Evolutionary conservation across 2,113 vertebrate genomes (phyloP).

Genomic region (Muscicapa adusta): DNA sequence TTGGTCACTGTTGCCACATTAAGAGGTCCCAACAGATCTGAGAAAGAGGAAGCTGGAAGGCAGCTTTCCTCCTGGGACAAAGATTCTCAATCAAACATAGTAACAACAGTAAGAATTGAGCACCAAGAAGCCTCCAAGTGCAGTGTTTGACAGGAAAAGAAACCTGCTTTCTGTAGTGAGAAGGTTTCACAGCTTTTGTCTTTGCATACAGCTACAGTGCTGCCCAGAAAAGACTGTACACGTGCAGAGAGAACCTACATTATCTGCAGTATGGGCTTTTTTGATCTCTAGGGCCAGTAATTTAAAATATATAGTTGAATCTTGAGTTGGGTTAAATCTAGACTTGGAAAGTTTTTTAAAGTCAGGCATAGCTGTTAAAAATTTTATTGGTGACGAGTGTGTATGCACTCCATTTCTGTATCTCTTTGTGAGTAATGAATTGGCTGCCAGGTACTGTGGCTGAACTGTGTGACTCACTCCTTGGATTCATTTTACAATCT

Average conservation of each 20-base stretch:
- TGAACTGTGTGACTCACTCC: not conserved
- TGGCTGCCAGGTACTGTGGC: slow-evolving; percentile 6
- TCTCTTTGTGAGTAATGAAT: slow-evolving; percentile 1
- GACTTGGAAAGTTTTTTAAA: not conserved
- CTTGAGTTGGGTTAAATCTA: not conserved
- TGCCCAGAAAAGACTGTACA: not conserved
- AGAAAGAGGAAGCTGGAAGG: not conserved
- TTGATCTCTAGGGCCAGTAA: not conserved
- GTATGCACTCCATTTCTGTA: slow-evolving; percentile 2
- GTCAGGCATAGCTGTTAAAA: not conserved
- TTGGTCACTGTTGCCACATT: slow-evolving; percentile 30
- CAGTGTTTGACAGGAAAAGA: not conserved
- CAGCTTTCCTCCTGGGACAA: not conserved
- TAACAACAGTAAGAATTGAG: not conserved
- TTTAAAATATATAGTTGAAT: slow-evolving; percentile 26
- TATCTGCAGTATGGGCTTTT: not conserved
- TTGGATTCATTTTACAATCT: slow-evolving; percentile 6
- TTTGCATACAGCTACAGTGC: not conserved
- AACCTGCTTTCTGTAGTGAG: not conserved
- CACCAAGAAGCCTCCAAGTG: not conserved
- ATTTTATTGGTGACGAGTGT: slow-evolving; percentile 22
- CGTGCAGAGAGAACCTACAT: not conserved
- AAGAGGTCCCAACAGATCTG: not conserved
- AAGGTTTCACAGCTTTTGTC: not conserved
- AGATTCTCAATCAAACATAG: not conserved